Evolutionary conservation across 2,113 vertebrate genomes (phyloP).

Genomic region (Myrmecophaga tridactyla): DNA sequence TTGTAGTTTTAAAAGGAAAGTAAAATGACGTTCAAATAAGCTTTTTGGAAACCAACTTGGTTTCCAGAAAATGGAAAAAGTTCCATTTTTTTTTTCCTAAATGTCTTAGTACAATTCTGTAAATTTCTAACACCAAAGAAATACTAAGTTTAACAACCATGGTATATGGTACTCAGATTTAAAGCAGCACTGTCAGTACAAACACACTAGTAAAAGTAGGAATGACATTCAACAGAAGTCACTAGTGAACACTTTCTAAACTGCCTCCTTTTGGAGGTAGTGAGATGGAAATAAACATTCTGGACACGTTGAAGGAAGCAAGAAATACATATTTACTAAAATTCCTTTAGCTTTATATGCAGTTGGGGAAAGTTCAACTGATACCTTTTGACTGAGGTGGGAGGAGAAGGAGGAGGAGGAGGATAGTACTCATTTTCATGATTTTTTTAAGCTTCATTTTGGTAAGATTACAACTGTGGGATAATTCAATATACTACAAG

Average conservation of each 20-base stretch:
- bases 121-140: conserved; percentile 40
- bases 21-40: conserved; percentile 44
- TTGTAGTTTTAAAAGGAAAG: conserved; percentile 70
- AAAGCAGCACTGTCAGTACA: conserved; percentile 4
- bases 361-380: background rate
- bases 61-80: too few species aligned
- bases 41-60: conserved; percentile 28
- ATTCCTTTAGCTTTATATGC: background rate
- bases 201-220: background rate
- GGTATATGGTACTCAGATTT: background rate
- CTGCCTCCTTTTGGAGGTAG: background rate
- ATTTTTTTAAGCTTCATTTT: background rate
- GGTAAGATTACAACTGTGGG: background rate
- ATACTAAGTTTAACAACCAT: conserved; percentile 12
- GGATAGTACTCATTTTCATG: background rate
- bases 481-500: conserved; percentile 17
- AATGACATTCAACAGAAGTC: conserved; percentile 13
- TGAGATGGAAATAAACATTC: background rate
- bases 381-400: background rate
- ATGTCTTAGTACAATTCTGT: conserved; percentile 40
- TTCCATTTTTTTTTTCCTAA: conserved; percentile 51
- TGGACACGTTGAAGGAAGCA: background rate
- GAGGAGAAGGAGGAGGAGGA: background rate
- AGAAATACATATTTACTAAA: background rate
- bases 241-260: conserved; percentile 7